phyloP scores from a whole-genome alignment of 2,113 vertebrate species.

The Antigone vipio region DNA sequence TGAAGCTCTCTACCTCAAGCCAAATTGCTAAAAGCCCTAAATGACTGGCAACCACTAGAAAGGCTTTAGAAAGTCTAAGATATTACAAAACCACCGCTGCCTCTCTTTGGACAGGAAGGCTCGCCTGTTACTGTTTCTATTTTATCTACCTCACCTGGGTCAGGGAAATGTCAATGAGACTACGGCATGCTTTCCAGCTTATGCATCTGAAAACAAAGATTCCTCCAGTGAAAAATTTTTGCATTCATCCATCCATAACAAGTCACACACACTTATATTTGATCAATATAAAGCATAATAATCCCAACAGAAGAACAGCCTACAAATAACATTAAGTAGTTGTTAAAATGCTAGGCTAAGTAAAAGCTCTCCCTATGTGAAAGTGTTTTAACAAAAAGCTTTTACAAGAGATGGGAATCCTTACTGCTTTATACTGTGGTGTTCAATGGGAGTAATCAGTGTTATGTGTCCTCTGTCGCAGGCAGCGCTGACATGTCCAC shows the following conservation, averaged over 20 bases:
- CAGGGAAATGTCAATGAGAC: background rate
- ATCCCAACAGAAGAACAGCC: fast-evolving
- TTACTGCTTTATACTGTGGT: background rate
- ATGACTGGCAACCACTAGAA: background rate
- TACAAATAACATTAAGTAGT: background rate
- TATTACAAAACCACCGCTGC: background rate
- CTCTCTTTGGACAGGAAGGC: background rate
- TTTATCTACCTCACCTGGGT: background rate
- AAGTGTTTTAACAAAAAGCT: background rate
- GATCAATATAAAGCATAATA: background rate
- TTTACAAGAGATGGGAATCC: background rate
- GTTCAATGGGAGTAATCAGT: background rate
- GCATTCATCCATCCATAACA: background rate
- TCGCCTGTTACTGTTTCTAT: background rate
- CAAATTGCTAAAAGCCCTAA: background rate
- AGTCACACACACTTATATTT: background rate
- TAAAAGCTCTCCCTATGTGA: background rate
- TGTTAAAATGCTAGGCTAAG: background rate
- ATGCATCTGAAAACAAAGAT: background rate
- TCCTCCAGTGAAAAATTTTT: background rate
- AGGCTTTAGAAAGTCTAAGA: background rate
- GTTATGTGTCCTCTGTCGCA: background rate
- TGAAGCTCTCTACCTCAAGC: background rate
- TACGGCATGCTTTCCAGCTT: background rate
- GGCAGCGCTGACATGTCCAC: background rate